Conservation (phyloP, 2,797 vertebrate species). For the Silurus lanzhouensis region DNA sequence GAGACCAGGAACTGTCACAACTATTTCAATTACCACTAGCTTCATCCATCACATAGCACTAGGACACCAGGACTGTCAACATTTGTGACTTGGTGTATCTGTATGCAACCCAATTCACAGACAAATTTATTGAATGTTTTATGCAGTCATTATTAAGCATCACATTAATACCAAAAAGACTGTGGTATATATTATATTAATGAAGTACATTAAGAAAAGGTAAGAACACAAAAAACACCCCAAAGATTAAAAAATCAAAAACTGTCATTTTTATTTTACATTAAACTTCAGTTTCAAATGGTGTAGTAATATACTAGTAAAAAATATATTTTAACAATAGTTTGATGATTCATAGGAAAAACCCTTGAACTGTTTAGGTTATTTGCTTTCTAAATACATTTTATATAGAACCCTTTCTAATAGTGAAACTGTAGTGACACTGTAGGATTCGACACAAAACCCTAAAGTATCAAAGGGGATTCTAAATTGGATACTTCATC, state of each 20-base stretch:
- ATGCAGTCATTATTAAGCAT: not conserved
- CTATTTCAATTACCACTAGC: not conserved
- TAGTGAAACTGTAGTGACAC: not conserved
- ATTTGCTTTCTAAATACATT: not conserved
- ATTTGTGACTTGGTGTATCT: not conserved
- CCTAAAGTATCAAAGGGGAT: not conserved
- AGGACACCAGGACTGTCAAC: not conserved
- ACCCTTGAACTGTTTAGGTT: not conserved
- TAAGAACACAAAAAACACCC: not conserved
- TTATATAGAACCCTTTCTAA: not conserved
- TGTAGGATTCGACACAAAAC: not conserved
- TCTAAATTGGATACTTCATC: not conserved
- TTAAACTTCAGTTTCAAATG: not conserved
- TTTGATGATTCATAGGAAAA: not conserved
- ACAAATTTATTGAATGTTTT: not conserved
- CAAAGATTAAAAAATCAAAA: not conserved
- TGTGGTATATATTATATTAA: no score
- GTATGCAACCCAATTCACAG: not conserved
- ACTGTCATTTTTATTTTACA: not conserved
- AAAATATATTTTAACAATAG: not conserved
- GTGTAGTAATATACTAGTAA: not conserved
- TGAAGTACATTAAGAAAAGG: not conserved
- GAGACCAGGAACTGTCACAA: constrained; percentile 5
- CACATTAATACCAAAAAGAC: no score
- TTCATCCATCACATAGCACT: not conserved